Percentiles rank a stretch among this genome's conserved stretches.
phyloP scores from a whole-genome alignment of 2,888 invertebrate species.

The Tribolium freemani region DNA sequence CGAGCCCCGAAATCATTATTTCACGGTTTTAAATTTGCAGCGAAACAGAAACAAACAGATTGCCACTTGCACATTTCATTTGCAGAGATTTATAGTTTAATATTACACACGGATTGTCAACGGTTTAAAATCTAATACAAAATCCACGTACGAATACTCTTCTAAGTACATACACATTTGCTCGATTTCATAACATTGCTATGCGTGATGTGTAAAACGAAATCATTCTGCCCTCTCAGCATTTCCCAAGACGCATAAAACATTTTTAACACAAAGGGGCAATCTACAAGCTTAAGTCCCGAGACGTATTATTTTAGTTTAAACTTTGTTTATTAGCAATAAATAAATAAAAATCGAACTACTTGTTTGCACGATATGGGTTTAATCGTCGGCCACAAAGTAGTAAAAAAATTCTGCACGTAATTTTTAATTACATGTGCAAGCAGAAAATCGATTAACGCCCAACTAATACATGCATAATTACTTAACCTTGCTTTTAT shows the following conservation, averaged over 20 bases:
- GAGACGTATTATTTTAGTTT: neutral
- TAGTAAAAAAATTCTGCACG: constrained; percentile 9
- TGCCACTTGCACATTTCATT: constrained; percentile 21
- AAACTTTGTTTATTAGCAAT: constrained; percentile 22
- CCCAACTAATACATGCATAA: constrained; percentile 31
- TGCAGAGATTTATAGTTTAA: constrained; percentile 27
- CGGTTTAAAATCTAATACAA: constrained; percentile 22
- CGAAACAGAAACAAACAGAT: constrained; percentile 2
- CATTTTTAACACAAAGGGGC: too few species aligned
- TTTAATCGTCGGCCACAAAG: constrained; percentile 1
- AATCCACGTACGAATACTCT: constrained; percentile 17
- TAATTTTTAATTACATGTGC: constrained; percentile 35
- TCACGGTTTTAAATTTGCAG: constrained; percentile 15
- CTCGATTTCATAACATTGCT: constrained; percentile 16
- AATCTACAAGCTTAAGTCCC: neutral
- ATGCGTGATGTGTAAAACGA: constrained; percentile 5
- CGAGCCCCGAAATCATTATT: constrained; percentile 20
- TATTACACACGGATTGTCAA: constrained; percentile 16
- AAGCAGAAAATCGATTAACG: constrained; percentile 27
- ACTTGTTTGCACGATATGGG: constrained; percentile 12
- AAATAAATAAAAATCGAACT: constrained; percentile 29
- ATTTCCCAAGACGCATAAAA: neutral
- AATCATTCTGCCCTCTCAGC: constrained; percentile 4
- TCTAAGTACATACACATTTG: constrained; percentile 13
- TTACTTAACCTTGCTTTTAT: constrained; percentile 31